phyloP scores from a whole-genome alignment of 2,888 invertebrate genomes.

The Pristionchus entomophagus region DNA sequence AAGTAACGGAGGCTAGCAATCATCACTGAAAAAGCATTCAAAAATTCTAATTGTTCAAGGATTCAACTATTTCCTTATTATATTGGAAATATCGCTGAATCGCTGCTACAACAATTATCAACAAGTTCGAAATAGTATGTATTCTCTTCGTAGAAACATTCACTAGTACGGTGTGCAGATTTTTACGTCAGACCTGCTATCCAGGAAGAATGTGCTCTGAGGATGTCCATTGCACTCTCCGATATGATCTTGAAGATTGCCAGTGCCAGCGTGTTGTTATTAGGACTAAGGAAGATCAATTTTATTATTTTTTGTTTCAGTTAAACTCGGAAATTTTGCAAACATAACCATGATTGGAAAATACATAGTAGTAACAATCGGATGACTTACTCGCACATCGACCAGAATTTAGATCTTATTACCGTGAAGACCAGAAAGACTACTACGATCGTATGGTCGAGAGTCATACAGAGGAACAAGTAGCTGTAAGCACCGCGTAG shows the following conservation, averaged over 20 bases:
- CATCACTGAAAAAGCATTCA: neutral
- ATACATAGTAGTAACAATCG: too few relatives aligned
- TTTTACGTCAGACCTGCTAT: too few relatives aligned
- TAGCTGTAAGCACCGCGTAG: neutral
- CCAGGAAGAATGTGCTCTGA: neutral
- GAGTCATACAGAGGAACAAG: neutral
- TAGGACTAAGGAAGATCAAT: neutral
- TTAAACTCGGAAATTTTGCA: neutral
- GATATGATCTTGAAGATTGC: neutral
- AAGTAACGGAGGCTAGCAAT: constrained; percentile 3
- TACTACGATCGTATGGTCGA: constrained; percentile 3
- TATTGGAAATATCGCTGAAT: too few relatives aligned
- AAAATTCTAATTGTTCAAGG: too few relatives aligned
- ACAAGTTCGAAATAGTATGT: too few relatives aligned
- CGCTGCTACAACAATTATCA: too few relatives aligned
- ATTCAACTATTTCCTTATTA: too few relatives aligned
- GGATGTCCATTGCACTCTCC: neutral
- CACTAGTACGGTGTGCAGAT: too few relatives aligned
- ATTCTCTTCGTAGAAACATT: too few relatives aligned
- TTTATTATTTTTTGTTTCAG: neutral
- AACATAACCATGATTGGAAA: too few relatives aligned
- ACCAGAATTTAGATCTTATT: neutral
- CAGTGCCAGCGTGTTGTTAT: neutral
- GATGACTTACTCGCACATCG: neutral
- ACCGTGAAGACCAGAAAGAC: neutral